These are phyloP conservation scores for Pardosa pseudoannulata DNA, from an alignment of 2,888 invertebrate genomes.

Conservation along the genomic window DNA sequence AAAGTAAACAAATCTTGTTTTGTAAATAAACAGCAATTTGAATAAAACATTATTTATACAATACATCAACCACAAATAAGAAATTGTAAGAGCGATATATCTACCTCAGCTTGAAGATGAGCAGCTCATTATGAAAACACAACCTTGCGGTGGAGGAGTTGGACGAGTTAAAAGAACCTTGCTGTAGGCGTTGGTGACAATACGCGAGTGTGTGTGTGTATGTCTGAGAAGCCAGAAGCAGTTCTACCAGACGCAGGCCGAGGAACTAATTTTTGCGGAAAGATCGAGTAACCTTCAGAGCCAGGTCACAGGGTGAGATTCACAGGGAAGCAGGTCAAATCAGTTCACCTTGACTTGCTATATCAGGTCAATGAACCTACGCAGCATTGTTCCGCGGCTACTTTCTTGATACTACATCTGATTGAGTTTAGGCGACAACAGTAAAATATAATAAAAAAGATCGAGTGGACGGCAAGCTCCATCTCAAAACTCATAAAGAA, in stretches of 20 bases:
- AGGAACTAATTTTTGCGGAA: slow-evolving; percentile 35
- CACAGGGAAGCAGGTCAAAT: slow-evolving; percentile 62
- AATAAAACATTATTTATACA: too few relatives aligned
- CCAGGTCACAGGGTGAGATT: slow-evolving; percentile 60
- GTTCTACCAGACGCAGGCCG: slow-evolving; percentile 35
- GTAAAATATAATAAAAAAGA: background rate
- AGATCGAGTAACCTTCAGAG: slow-evolving; percentile 68
- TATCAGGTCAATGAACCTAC: slow-evolving; percentile 56
- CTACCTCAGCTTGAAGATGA: slow-evolving; percentile 21
- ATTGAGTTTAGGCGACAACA: slow-evolving; percentile 18
- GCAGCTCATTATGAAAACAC: slow-evolving; percentile 12
- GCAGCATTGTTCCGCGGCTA: slow-evolving; percentile 54
- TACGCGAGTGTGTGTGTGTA: slow-evolving; percentile 13
- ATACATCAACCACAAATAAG: too few relatives aligned
- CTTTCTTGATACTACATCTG: slow-evolving; percentile 43
- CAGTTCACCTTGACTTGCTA: slow-evolving; percentile 68
- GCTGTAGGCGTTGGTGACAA: slow-evolving; percentile 59
- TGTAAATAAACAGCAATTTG: too few relatives aligned
- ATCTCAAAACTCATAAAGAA: slow-evolving; percentile 3
- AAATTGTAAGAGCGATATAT: background rate
- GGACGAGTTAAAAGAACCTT: slow-evolving; percentile 43
- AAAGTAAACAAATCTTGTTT: too few relatives aligned
- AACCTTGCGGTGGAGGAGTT: slow-evolving; percentile 35
- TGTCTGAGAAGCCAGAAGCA: slow-evolving; percentile 13
- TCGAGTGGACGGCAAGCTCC: background rate